These are phyloP conservation scores for Temnothorax unifasciatus DNA, from an alignment of 2,888 invertebrate genomes.

Conservation along the genomic window DNA sequence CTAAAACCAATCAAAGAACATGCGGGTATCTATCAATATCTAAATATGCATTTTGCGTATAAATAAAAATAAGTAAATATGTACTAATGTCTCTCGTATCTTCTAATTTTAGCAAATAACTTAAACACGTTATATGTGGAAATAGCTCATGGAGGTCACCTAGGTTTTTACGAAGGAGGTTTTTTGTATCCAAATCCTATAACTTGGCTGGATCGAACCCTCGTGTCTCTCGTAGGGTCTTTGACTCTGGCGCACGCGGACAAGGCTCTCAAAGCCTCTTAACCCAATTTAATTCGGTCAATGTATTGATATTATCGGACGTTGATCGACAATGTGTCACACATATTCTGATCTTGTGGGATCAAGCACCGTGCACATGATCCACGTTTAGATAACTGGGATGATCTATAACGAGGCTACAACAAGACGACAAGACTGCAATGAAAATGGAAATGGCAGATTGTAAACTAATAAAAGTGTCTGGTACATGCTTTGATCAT, in stretches of 20 bases:
- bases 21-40: constrained; percentile 89
- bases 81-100: neutral
- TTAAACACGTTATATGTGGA: constrained; percentile 92
- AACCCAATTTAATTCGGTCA: constrained; percentile 67
- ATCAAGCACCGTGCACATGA: constrained; percentile 45
- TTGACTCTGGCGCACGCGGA: constrained; percentile 89
- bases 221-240: constrained; percentile 94
- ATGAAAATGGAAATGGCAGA: constrained; percentile 9
- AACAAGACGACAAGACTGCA: neutral
- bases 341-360: constrained; percentile 48
- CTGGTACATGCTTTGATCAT: neutral
- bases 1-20: constrained; percentile 91
- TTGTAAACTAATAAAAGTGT: constrained; percentile 32
- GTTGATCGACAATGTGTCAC: constrained; percentile 46
- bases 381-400: neutral
- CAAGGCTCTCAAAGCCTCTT: constrained; percentile 82
- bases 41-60: neutral
- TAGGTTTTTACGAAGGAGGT: constrained; percentile 98
- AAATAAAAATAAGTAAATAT: neutral
- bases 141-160: constrained; percentile 96
- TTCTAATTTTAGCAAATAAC: constrained; percentile 87
- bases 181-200: constrained; percentile 95
- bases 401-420: neutral
- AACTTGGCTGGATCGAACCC: constrained; percentile 96
- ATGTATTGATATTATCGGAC: constrained; percentile 57